These are phyloP conservation scores for Napeogenes inachia DNA, from an alignment of 2,888 invertebrate species.

Conservation along the genomic window DNA sequence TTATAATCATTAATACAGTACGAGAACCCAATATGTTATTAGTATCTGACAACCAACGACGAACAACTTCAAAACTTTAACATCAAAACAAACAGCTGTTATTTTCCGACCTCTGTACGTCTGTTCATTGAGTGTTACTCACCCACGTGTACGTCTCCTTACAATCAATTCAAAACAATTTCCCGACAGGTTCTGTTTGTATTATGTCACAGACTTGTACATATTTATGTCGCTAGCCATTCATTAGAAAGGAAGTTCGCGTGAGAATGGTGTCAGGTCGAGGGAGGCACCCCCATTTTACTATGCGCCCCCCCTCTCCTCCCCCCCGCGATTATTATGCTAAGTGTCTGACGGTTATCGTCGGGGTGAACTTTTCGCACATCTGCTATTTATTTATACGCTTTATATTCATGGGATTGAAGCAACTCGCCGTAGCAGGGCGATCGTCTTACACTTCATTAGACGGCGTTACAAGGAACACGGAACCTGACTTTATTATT, in stretches of 20 bases:
- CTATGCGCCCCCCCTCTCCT: constrained; percentile 29
- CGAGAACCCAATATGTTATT: too few species aligned
- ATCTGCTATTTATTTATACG: constrained; percentile 78
- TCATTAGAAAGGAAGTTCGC: constrained; percentile 74
- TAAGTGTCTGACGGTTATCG: constrained; percentile 69
- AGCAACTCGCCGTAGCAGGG: constrained; percentile 56
- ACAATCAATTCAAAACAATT: constrained; percentile 14
- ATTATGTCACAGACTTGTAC: constrained; percentile 56
- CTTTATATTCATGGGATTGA: constrained; percentile 74
- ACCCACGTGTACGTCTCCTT: constrained; percentile 4
- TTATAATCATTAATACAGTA: too few species aligned
- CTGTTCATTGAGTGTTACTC: neutral
- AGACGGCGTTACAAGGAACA: constrained; percentile 52
- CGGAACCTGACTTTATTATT: constrained; percentile 31
- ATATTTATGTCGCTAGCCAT: constrained; percentile 66
- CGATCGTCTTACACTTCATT: constrained; percentile 70
- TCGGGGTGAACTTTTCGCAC: constrained; percentile 75
- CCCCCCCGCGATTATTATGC: constrained; percentile 71
- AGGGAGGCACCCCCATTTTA: constrained; percentile 41
- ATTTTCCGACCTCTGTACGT: neutral
- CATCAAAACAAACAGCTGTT: constrained; percentile 5
- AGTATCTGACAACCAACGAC: too few species aligned
- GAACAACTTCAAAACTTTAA: neutral
- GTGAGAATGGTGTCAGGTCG: constrained; percentile 75
- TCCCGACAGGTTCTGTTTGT: constrained; percentile 9